Conservation (phyloP, 2,797 vertebrate genomes). For the Nothura maculosa region DNA sequence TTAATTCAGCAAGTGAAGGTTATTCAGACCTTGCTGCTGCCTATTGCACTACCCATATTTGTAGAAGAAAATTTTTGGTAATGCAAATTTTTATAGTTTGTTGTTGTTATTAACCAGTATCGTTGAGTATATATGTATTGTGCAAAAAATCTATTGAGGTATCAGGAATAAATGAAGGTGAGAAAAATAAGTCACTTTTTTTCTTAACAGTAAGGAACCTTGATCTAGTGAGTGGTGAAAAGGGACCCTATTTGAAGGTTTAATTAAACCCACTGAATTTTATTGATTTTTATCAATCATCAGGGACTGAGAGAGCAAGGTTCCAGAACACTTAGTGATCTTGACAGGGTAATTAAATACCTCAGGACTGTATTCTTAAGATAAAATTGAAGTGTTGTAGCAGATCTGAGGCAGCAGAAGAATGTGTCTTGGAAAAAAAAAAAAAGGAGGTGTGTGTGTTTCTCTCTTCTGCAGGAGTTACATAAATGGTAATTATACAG, state of each 20-base stretch:
- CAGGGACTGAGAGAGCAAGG: slow-evolving; percentile 39
- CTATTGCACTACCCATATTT: background rate
- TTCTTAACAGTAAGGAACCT: slow-evolving; percentile 42
- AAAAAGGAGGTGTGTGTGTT: background rate
- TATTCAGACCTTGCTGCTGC: background rate
- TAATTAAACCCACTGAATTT: slow-evolving; percentile 82
- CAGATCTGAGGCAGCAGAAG: slow-evolving; percentile 24
- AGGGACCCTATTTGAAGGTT: slow-evolving; percentile 71
- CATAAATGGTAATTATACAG: background rate
- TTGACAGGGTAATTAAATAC: slow-evolving; percentile 78
- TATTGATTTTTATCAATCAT: slow-evolving; percentile 76
- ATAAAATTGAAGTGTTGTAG: slow-evolving; percentile 62
- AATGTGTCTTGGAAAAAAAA: slow-evolving; percentile 55
- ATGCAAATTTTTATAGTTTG: slow-evolving; percentile 6
- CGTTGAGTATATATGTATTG: background rate
- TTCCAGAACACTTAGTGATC: slow-evolving; percentile 64
- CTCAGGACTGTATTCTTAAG: slow-evolving; percentile 51
- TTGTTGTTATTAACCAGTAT: slow-evolving; percentile 44
- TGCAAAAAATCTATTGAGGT: slow-evolving; percentile 16
- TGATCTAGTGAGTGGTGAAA: slow-evolving; percentile 70
- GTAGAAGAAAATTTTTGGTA: background rate
- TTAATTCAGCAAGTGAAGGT: background rate
- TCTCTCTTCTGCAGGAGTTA: slow-evolving; percentile 18
- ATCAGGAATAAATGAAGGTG: slow-evolving; percentile 77
- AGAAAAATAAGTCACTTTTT: slow-evolving; percentile 46